Base-by-base conservation (phyloP, 2,113 vertebrate species). In the Myrmecobius fasciatus region DNA sequence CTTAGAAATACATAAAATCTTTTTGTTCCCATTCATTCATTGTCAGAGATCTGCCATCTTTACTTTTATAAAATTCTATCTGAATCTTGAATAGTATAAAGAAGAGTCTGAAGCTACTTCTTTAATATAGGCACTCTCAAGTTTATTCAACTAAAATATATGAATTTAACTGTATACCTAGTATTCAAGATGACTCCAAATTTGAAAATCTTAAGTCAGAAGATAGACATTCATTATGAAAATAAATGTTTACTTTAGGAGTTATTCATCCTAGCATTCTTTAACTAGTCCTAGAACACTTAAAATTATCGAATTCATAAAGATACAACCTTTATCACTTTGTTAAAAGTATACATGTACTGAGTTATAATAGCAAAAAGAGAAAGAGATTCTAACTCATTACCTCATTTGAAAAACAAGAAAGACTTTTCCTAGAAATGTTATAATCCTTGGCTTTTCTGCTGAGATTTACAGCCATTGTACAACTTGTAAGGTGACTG, bases 81-180 rank as follows among this genome's bases (percentile, higher is more conserved):
- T 43, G 7, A 43, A 24, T 43, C 7, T 83, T 83, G 2, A 95
- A 89, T 95, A 90, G 52, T 96, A 94, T 95, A 2, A 96, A 91
- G n/a, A 94, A 26, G 36, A 89, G 53, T 94, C n/a, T 54, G 28
- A 93, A 91, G 90, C 49, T 48, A 52, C 48, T 92, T 94, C 43
- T 31, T 25, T 92, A 95, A 56, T 91, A 94, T 8, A 52, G 49
- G 9, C 25, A 94, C 49, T 94, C 28, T 88, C 3, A 93, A 89
- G 6, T 28, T 75, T 31, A 89, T 93, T 94, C 53, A 94, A 94
- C 92, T 91, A 93, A 47, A 89, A 67, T 47, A 51, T 75, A 43
- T 91, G 53, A 93, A 54, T 92, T 91, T 0, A 8, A 94, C 14
- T 83, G 89, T 43, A 10, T 25, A 83, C 12, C 17, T n/a, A 83